Base-by-base conservation (phyloP, 2,888 invertebrate species). In the Epinotia ramella region DNA sequence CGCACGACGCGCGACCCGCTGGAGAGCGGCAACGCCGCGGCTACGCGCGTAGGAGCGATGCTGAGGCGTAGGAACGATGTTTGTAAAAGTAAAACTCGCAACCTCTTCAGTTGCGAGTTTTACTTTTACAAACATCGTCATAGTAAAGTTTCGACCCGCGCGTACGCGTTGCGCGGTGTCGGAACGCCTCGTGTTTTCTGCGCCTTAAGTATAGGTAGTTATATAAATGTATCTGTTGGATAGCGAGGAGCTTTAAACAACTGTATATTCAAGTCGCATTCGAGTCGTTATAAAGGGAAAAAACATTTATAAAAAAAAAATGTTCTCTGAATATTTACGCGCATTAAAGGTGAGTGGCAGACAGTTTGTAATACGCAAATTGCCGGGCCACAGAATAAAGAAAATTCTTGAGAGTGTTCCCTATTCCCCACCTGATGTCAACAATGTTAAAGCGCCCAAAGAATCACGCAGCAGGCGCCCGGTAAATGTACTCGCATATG, bases 361-460 rank as follows among this genome's bases (percentile, higher is more conserved):
- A 16, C 49, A 49, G 49, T 49, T 49, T 49, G 49, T 49, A 49
- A 49, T 16, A 57, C 57, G 9, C 20, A 20, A 57, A 16, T 49
- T 49, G 13, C 49, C 49, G 49, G 49, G 49, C 9, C 16, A 12
- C 16, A 16, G 12, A 59, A 18, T 0, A 62, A 40, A 40, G 62
- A 24, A 69, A 60, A 69, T 46, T 44, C n/a, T 24, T 24, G 46
- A 59, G n/a, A 44, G 56, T 24, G 57, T 53, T 53, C 28, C 53
- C 7, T 9, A 6, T 49, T 16, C 49, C 49, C 16, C 49, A n/a
- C 49, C 49, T 49, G 46, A 49, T 56, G 33, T 18, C 66, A 67
- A 67, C 66, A 67, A 67, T 67, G 66, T 33, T 33, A 56, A 67
- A 33, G n/a, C 53, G n/a, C 18, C 9, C 28, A 67, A 67, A 33